Percentiles rank a stretch among this genome's conserved stretches.
These are phyloP conservation scores for Tympanoctomys barrerae DNA, from an alignment of 2,797 vertebrate genomes.

Conservation along the genomic window DNA sequence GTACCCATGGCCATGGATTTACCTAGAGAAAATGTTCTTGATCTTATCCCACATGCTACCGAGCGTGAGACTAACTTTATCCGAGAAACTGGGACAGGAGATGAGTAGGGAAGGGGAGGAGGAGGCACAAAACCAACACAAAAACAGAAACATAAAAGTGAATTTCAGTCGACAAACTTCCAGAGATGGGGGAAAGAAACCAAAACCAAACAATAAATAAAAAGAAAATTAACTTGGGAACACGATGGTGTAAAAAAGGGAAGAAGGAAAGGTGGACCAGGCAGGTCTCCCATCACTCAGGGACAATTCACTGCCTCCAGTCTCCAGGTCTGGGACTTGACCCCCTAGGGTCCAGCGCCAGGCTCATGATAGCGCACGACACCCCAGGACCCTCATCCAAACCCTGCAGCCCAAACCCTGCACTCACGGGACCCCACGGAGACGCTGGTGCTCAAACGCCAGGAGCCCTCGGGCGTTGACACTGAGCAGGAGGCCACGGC, in stretches of 20 bases:
- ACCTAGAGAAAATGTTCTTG: constrained; percentile 98
- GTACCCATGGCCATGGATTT: constrained; percentile 88
- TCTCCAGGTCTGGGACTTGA: background rate
- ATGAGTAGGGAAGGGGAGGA: constrained; percentile 89
- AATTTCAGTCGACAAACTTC: constrained; percentile 86
- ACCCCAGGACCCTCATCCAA: background rate
- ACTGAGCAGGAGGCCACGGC: constrained; percentile 93
- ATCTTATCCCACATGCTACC: constrained; percentile 98
- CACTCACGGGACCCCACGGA: constrained; percentile 97
- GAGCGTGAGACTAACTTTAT: constrained; percentile 97
- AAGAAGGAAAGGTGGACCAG: constrained; percentile 60
- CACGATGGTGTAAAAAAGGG: constrained; percentile 72
- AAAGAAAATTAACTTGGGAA: constrained; percentile 77
- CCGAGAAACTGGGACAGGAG: constrained; percentile 94
- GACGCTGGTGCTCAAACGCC: constrained; percentile 94
- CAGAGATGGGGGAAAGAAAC: constrained; percentile 77
- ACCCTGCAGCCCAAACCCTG: background rate
- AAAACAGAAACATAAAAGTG: constrained; percentile 89
- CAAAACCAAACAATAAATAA: constrained; percentile 51
- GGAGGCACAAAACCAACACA: constrained; percentile 90
- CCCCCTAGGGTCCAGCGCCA: background rate
- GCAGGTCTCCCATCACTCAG: constrained; percentile 58
- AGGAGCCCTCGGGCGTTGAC: constrained; percentile 96
- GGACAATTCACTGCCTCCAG: constrained; percentile 59
- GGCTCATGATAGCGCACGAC: background rate